Percentiles rank a stretch among this genome's conserved stretches.
Evolutionary conservation across 2,888 invertebrate genomes (phyloP).

Genomic region (Argyresthia goedartella): DNA sequence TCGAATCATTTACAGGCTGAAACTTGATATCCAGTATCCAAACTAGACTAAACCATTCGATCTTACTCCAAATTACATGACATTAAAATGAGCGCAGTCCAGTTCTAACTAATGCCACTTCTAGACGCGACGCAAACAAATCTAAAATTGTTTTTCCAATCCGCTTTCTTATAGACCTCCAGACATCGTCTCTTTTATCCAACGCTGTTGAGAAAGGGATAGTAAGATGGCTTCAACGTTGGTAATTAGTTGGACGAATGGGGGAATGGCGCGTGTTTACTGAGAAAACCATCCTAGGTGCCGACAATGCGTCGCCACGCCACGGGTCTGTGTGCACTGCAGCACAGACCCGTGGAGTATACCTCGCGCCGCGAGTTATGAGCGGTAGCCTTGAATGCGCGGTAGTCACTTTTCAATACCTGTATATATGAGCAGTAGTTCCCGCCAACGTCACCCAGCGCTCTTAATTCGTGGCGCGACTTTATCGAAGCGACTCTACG

Average conservation of each 20-base stretch:
- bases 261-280: background rate
- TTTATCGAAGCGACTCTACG: too few relatives aligned
- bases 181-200: background rate
- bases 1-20: too few relatives aligned
- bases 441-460: too few relatives aligned
- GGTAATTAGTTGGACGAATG: background rate
- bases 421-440: too few relatives aligned
- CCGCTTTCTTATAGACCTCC: background rate
- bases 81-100: background rate
- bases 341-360: too few relatives aligned
- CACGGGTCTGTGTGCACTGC: conserved; percentile 3
- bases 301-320: conserved; percentile 25
- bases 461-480: too few relatives aligned
- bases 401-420: too few relatives aligned
- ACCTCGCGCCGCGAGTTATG: too few relatives aligned
- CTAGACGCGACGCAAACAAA: background rate
- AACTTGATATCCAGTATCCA: too few relatives aligned
- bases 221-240: background rate
- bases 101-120: background rate
- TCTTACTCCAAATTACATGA: too few relatives aligned
- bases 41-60: too few relatives aligned
- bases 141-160: background rate
- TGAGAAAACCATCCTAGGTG: conserved; percentile 25
- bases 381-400: too few relatives aligned
- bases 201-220: background rate